These are phyloP conservation scores for Tipula vernalis DNA, from an alignment of 2,888 invertebrate species.

Conservation along the genomic window DNA sequence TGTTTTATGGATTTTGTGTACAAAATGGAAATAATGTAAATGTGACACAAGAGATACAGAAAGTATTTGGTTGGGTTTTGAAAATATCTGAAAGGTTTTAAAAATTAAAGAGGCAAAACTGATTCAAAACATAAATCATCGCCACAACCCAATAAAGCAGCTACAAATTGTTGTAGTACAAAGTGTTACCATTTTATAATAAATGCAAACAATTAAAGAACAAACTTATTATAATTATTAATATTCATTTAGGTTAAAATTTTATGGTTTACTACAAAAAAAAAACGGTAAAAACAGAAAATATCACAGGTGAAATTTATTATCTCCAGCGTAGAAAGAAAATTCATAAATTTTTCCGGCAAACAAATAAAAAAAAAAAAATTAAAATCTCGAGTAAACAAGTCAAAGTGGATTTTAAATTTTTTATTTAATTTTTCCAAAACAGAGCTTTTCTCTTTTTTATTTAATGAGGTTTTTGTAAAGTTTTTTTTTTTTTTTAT, in stretches of 20 bases:
- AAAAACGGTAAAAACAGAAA: not conserved
- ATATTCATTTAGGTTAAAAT: not conserved
- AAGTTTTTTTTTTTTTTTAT: not conserved
- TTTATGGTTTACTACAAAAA: not conserved
- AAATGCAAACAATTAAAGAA: not conserved
- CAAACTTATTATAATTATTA: not conserved
- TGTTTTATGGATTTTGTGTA: not conserved
- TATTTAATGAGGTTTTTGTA: not conserved
- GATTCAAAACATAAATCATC: not conserved
- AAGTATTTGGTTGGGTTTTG: not conserved
- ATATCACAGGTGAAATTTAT: not conserved
- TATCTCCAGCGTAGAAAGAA: not conserved
- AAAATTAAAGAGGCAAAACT: no score
- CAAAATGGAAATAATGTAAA: not conserved
- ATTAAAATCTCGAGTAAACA: not conserved
- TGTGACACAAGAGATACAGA: not conserved
- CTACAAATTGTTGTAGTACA: not conserved
- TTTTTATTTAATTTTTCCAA: not conserved
- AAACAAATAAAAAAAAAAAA: not conserved
- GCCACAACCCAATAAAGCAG: not conserved
- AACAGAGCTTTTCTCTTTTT: not conserved
- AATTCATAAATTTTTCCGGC: not conserved
- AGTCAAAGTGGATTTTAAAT: conserved; percentile 4
- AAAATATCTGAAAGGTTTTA: not conserved
- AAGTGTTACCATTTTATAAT: not conserved